A percentile compares a stretch with the other conserved stretches of the same genome.
phyloP scores from a whole-genome alignment of 2,888 invertebrate species.

The Rhingia campestris region DNA sequence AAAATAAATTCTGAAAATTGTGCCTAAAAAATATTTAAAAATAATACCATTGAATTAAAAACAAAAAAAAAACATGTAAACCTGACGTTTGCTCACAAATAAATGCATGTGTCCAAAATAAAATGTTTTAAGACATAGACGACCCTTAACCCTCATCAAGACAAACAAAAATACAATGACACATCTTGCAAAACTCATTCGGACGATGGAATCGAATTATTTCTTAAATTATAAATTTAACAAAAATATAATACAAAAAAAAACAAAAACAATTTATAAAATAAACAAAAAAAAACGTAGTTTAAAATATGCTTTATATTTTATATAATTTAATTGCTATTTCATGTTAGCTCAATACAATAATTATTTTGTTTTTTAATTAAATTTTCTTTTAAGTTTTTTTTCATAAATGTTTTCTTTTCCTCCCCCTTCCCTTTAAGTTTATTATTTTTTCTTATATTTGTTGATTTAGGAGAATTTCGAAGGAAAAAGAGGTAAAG shows the following conservation, averaged over 20 bases:
- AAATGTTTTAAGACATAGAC: constrained; percentile 36
- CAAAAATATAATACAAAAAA: constrained; percentile 17
- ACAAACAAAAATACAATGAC: constrained; percentile 45
- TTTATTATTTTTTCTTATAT: constrained; percentile 29
- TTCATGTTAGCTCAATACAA: constrained; percentile 47
- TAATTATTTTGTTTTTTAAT: constrained; percentile 25
- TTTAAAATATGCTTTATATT: constrained; percentile 27
- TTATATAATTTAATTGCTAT: constrained; percentile 50
- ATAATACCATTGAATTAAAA: constrained; percentile 33
- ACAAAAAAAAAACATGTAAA: constrained; percentile 38
- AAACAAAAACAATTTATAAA: constrained; percentile 23
- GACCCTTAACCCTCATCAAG: neutral
- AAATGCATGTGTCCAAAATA: constrained; percentile 53
- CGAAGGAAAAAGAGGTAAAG: constrained; percentile 36
- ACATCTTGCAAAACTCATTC: constrained; percentile 68
- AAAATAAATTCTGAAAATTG: constrained; percentile 68
- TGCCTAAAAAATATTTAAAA: constrained; percentile 59
- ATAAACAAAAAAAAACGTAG: constrained; percentile 41
- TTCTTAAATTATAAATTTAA: constrained; percentile 51
- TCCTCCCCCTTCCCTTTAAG: neutral
- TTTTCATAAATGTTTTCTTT: constrained; percentile 12
- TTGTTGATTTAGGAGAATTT: constrained; percentile 62
- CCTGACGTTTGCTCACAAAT: constrained; percentile 67
- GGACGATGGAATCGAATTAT: constrained; percentile 66
- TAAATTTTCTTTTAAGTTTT: constrained; percentile 22